Base-by-base conservation (phyloP, 2,113 vertebrate genomes). In the Terrapene triunguis region DNA sequence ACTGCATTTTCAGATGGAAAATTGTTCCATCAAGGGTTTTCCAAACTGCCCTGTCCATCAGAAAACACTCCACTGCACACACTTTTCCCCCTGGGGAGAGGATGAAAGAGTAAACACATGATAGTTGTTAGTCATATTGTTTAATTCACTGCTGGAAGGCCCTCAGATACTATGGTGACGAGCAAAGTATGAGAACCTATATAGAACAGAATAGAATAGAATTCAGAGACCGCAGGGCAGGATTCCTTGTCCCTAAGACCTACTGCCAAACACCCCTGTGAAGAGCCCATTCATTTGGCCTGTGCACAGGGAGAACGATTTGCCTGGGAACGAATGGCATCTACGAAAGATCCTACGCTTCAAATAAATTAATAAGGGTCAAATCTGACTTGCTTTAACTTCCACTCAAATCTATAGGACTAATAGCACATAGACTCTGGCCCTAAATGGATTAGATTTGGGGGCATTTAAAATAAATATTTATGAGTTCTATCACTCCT, bases 381-480 rank as follows among this genome's bases (percentile, higher is more conserved):
- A 44, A 76, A 47, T 47, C 74, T 14, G 27, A 3, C 13, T 78
- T 78, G 42, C 42, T 25, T 78, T 47, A 38, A 25, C 25, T 78
- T 47, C 6, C 42, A 44, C 74, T 78, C 22, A 44, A 76, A 78
- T 47, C 11, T 14, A 78, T 16, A 47, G 42, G 12, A 47, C 2
- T 78, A 47, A 25, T 90, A 97, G 93, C 92, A 87, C 92, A 96
- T 94, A 96, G 95, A 94, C 84, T 93, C 96, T 95, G 96, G 94
- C 91, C 95, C 88, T 96, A 95, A 97, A 97, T 95, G 94, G 92
- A 94, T 96, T 95, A 97, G 91, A 82, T 96, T 92, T 89, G 87
- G 79, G 92, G 83, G 91, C 95, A 96, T 97, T 44, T 14, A 44
- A 76, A 72, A 47, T 6, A 96, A 96, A 97, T 94, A 96, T 97